Evolutionary conservation across 1,140 invertebrate genomes (phyloP).

Genomic region (Scaptomyza graminum): DNA sequence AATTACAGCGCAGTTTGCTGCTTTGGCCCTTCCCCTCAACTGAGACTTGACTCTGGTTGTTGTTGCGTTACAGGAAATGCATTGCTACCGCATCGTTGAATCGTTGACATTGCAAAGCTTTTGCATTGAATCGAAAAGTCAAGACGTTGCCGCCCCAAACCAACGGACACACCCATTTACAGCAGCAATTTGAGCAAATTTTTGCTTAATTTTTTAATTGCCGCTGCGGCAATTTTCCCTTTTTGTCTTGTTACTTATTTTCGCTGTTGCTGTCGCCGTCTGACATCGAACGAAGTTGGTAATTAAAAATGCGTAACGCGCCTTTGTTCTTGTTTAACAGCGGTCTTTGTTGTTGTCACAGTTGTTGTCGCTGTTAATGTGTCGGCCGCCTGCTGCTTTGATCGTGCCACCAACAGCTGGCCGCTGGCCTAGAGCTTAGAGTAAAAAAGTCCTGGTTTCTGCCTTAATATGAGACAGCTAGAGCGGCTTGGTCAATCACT

Average conservation of each 20-base stretch:
- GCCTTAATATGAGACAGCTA: background rate
- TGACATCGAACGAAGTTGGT: slow-evolving; percentile 57
- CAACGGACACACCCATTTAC: slow-evolving; percentile 31
- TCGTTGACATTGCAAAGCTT: slow-evolving; percentile 66
- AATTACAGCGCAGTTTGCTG: slow-evolving; percentile 58
- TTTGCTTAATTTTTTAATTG: slow-evolving; percentile 79
- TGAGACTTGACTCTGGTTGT: slow-evolving; percentile 23
- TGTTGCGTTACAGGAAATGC: slow-evolving; percentile 61
- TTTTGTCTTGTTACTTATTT: slow-evolving; percentile 14
- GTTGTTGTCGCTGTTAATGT: slow-evolving; percentile 34
- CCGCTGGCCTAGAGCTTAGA: background rate
- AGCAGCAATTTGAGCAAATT: slow-evolving; percentile 20
- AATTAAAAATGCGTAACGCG: slow-evolving; percentile 81
- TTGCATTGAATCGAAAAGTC: slow-evolving; percentile 32
- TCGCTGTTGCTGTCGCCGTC: slow-evolving; percentile 35
- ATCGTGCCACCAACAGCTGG: slow-evolving; percentile 38
- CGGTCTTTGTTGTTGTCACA: slow-evolving; percentile 16
- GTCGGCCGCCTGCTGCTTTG: slow-evolving; percentile 55
- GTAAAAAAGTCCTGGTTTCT: slow-evolving; percentile 6
- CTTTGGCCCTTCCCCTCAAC: slow-evolving; percentile 1
- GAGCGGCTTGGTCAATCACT: background rate
- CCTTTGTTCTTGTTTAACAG: slow-evolving; percentile 52
- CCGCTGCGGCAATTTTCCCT: slow-evolving; percentile 30
- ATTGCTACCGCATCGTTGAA: slow-evolving; percentile 38
- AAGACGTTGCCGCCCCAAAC: slow-evolving; percentile 10